A percentile compares a stretch with the other conserved stretches of the same genome.
phyloP scores from a whole-genome alignment of 2,888 invertebrate species.

The Xestia rhomboidea region DNA sequence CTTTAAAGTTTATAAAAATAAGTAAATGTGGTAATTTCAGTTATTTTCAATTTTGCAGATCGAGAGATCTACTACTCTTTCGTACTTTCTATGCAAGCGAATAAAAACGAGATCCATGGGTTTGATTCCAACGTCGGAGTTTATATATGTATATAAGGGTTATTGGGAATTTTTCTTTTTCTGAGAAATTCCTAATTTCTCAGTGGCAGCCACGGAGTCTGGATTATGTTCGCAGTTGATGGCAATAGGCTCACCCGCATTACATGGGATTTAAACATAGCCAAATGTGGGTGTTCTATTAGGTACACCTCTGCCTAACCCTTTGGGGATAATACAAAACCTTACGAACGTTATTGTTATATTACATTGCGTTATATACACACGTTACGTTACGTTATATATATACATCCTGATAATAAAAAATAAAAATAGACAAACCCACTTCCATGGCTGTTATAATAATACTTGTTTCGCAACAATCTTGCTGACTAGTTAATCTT shows the following conservation, averaged over 20 bases:
- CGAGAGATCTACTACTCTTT: not conserved
- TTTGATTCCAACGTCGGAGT: too few relatives aligned
- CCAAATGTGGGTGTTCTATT: not conserved
- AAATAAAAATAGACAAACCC: not conserved
- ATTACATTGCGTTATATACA: not conserved
- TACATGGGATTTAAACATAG: not conserved
- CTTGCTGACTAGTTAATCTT: slow-evolving; percentile 15
- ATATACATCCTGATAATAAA: not conserved
- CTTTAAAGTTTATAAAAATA: not conserved
- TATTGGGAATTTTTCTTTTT: not conserved
- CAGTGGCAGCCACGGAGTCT: not conserved
- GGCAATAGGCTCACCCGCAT: not conserved
- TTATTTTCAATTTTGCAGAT: not conserved
- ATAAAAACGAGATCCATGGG: not conserved
- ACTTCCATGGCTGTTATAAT: not conserved
- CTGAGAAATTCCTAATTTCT: too few relatives aligned
- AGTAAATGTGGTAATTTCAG: not conserved
- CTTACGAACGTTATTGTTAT: not conserved
- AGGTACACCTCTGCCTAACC: not conserved
- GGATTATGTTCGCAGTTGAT: not conserved
- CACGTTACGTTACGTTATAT: too few relatives aligned
- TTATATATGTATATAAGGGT: too few relatives aligned
- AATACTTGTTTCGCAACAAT: not conserved
- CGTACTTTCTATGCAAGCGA: not conserved
- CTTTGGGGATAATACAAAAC: not conserved